Evolutionary conservation across 2,888 invertebrate genomes (phyloP).

Genomic region (Torymus texanus): DNA sequence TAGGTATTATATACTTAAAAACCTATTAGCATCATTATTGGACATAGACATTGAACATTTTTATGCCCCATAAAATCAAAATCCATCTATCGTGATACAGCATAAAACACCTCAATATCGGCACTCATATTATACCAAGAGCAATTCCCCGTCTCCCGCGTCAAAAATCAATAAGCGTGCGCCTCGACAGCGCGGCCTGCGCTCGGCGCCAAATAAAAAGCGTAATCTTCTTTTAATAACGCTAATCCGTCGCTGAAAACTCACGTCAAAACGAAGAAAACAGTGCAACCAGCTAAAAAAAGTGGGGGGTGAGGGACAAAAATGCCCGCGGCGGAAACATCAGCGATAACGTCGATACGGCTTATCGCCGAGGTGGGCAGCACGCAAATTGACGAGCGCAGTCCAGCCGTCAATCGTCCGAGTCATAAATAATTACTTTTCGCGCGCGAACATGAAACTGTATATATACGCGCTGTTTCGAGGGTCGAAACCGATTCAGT

Average conservation of each 20-base stretch:
- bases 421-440: slow-evolving; percentile 47
- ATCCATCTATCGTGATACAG: too few relatives aligned
- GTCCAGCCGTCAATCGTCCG: slow-evolving; percentile 52
- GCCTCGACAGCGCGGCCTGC: too few relatives aligned
- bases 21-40: too few relatives aligned
- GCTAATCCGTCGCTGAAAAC: not conserved
- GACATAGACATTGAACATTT: too few relatives aligned
- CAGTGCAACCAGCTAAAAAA: not conserved
- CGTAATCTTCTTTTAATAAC: slow-evolving; percentile 21
- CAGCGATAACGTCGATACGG: slow-evolving; percentile 36
- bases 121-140: too few relatives aligned
- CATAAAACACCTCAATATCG: too few relatives aligned
- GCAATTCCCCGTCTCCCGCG: too few relatives aligned
- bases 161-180: too few relatives aligned
- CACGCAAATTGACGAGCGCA: slow-evolving; percentile 39
- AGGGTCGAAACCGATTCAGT: not conserved
- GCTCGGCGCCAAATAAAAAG: not conserved
- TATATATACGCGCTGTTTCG: slow-evolving; percentile 31
- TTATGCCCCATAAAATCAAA: too few relatives aligned
- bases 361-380: slow-evolving; percentile 35
- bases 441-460: slow-evolving; percentile 43
- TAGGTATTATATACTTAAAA: too few relatives aligned
- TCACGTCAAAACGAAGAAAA: not conserved
- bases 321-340: slow-evolving; percentile 20
- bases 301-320: not conserved